Base-by-base conservation (phyloP, 2,113 vertebrate species). In the Labeo rohita region DNA sequence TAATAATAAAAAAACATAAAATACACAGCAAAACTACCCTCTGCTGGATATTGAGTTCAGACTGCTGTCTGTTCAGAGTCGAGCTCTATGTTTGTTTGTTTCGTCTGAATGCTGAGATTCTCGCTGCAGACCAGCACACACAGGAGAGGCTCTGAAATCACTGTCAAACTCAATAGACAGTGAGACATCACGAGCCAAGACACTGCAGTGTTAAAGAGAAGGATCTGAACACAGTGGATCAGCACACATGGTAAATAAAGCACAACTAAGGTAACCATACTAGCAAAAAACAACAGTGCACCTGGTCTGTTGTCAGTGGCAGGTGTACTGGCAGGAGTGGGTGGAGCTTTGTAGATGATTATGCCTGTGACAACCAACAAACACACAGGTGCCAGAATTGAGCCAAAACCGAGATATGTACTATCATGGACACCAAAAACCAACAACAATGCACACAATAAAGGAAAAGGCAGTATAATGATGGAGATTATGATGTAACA, bases 341-440 rank as follows among this genome's bases (percentile, higher is more conserved):
- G 36, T 1, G 34, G 63, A 28, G 63, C 63, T 66, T 66, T 66
- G 63, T 1, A 34, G 11, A 11, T 54, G 52, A 54, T 54, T 16
- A 54, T 16, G 15, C 15, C 52, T 54, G 52, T 54, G 52, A 16
- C 52, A 54, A 54, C 52, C 52, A 54, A 54, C 16, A 54, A 54
- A 54, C 5, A 54, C 52, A 16, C 3, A 54, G 52, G 52, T 2
- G 13, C 52, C 52, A 54, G 13, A 54, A 54, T 1, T 54, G 52
- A 54, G 52, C 52, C 52, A 15, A 54, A 54, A 6, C 52, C 5
- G 0, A 54, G 13, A 16, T 0, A 13, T 13, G 0, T 6, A 68
- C 2, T 2, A 15, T 0, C 2, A 34, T 0, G 5, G 3, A 0
- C 18, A n/a, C 9, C 0, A 0, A 80, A 80, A n/a, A 13, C 3